Evolutionary conservation across 2,113 vertebrate genomes (phyloP), one percentile per base, ranked within the genome.

Genomic region (Eonycteris spelaea): DNA sequence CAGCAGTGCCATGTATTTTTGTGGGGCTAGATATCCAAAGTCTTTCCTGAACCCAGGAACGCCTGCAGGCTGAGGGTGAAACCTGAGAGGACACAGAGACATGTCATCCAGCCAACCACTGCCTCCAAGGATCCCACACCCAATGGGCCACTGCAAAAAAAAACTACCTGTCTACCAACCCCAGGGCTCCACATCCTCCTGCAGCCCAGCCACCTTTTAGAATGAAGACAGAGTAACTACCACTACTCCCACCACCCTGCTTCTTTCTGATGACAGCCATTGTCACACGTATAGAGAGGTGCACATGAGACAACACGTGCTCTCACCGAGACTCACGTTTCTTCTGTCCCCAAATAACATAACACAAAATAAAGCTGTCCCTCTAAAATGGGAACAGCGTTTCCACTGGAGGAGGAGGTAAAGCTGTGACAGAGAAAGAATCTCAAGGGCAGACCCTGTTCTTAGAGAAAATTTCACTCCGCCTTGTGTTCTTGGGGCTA

Each of bases 361-460:
- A 6, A 61, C 68, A 89, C 28, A 57, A 74, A 90, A 68, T 48
- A 73, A 86, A 91, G 59, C 82, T 80, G 19, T 5, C 9, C 9
- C 65, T 77, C 63, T 90, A 91, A 96, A 94, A 94, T 6, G 38
- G 90, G 63, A 89, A 91, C 40, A 35, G 48, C 77, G 48, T 30
- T 90, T 63, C 61, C 53, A 24, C 89, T 21, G 68, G 90, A 21
- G 40, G 55, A 88, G 85, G 79, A 87, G 21, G 59, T 43, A 40
- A 59, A 86, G 86, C 90, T 92, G 95, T 43, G 65, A 55, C 16
- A 63, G 70, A 89, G 59, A 88, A 93, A 95, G 68, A 82, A 30
- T 67, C 45, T 59, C 59, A 67, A 82, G 40, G 19, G 24, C 57
- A 80, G 84, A 40, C 28, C 55, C 40, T 77, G 9, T 71, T 57